These are phyloP conservation scores for Ridgeia piscesae DNA, from an alignment of 1,140 invertebrate genomes.

Conservation along the genomic window DNA sequence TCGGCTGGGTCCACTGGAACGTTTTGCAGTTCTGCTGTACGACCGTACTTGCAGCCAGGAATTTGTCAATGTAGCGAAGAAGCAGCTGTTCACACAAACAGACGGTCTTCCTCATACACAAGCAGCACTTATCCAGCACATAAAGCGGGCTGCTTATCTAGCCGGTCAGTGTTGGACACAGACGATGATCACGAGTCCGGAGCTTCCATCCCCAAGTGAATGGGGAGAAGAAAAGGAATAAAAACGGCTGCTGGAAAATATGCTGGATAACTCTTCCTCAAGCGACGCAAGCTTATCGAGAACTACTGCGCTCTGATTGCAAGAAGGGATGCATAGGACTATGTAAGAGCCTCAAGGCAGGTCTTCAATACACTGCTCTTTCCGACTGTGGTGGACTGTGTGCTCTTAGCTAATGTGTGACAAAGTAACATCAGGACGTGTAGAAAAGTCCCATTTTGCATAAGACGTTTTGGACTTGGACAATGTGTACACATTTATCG, in stretches of 20 bases:
- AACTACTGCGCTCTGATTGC: slow-evolving; percentile 27
- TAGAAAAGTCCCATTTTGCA: too few relatives aligned
- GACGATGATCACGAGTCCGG: not conserved
- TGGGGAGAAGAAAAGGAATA: not conserved
- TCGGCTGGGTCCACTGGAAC: not conserved
- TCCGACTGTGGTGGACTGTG: not conserved
- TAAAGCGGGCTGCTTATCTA: not conserved
- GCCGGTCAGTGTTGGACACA: not conserved
- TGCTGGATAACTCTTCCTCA: slow-evolving; percentile 8
- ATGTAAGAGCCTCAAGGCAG: slow-evolving; percentile 7
- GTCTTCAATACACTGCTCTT: slow-evolving; percentile 4
- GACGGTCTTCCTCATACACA: too few relatives aligned
- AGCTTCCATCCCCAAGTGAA: not conserved
- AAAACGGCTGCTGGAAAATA: not conserved
- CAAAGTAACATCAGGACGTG: not conserved
- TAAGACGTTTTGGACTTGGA: too few relatives aligned
- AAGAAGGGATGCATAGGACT: not conserved
- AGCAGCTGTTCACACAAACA: too few relatives aligned
- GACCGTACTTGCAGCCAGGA: not conserved
- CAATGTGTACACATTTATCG: too few relatives aligned
- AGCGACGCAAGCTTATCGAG: slow-evolving; percentile 26
- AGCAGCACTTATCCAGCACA: too few relatives aligned
- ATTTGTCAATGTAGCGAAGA: too few relatives aligned
- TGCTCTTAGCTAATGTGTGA: not conserved
- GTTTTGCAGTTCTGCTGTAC: not conserved